Conservation (phyloP, 2,888 invertebrate genomes). For the Escarpia spicata region DNA sequence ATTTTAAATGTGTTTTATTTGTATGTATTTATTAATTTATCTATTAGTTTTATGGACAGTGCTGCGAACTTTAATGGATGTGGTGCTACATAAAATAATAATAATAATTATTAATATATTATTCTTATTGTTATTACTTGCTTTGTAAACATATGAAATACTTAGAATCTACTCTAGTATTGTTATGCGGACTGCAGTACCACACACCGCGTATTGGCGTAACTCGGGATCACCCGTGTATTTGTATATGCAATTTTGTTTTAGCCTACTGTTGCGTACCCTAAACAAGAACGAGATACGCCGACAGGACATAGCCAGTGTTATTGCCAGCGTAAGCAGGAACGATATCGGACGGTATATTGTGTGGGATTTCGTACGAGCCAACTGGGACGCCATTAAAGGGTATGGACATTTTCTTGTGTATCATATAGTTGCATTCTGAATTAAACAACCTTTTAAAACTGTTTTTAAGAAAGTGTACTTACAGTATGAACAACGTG, state of each 20-base stretch:
- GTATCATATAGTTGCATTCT: not conserved
- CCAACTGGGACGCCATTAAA: constrained; percentile 74
- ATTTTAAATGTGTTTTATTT: too few relatives aligned
- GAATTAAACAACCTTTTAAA: not conserved
- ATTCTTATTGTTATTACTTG: too few relatives aligned
- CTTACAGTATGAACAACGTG: too few relatives aligned
- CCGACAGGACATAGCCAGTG: constrained; percentile 52
- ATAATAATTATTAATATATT: too few relatives aligned
- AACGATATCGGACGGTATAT: constrained; percentile 53
- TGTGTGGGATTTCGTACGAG: constrained; percentile 56
- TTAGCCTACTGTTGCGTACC: constrained; percentile 51
- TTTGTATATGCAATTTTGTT: constrained; percentile 18
- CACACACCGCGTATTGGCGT: not conserved
- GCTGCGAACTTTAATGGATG: too few relatives aligned
- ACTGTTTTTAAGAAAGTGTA: not conserved
- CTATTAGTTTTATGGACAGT: too few relatives aligned
- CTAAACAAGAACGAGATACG: constrained; percentile 47
- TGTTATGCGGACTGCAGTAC: too few relatives aligned
- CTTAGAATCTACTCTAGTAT: too few relatives aligned
- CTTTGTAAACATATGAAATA: too few relatives aligned
- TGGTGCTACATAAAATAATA: too few relatives aligned
- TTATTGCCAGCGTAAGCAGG: constrained; percentile 48
- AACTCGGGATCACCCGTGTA: not conserved
- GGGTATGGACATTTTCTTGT: constrained; percentile 49
- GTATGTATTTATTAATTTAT: too few relatives aligned